Evolutionary conservation across 2,888 invertebrate genomes (phyloP).

Genomic region (Brachyptera putata): DNA sequence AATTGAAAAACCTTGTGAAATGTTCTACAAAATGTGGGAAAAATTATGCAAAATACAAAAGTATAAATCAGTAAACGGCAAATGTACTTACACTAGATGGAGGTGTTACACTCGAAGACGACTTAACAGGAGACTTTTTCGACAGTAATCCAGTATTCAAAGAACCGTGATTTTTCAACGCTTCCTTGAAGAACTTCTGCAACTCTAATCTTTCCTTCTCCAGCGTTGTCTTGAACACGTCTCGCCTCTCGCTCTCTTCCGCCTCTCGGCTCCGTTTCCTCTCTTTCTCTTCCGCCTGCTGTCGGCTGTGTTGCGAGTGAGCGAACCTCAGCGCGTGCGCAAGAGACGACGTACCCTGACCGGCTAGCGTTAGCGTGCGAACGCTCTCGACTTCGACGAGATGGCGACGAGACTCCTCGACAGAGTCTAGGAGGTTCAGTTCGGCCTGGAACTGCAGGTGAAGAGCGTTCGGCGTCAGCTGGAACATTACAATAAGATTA

Average conservation of each 20-base stretch:
- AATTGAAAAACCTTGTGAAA: too few relatives aligned
- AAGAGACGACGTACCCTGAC: not conserved
- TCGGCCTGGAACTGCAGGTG: constrained; percentile 58
- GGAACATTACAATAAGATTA: too few relatives aligned
- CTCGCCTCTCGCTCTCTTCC: not conserved
- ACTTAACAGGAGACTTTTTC: not conserved
- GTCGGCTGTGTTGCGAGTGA: too few relatives aligned
- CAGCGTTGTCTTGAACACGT: not conserved
- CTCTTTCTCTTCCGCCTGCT: not conserved
- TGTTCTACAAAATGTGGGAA: too few relatives aligned
- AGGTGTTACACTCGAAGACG: too few relatives aligned
- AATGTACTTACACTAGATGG: too few relatives aligned
- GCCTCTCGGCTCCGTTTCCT: too few relatives aligned
- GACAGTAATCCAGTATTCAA: not conserved
- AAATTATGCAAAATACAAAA: too few relatives aligned
- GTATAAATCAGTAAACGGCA: too few relatives aligned
- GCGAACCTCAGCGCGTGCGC: constrained; percentile 16
- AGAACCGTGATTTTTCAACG: constrained; percentile 2
- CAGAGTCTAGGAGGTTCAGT: constrained; percentile 56
- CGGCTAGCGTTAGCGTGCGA: not conserved
- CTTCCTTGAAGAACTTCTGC: constrained; percentile 10
- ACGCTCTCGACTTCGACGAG: constrained; percentile 50
- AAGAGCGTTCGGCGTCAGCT: constrained; percentile 49
- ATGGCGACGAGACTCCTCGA: constrained; percentile 56
- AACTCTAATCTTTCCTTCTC: not conserved